Evolutionary conservation across 92 coral and sea anemone species (phyloP), one percentile per base, ranked within the genome.

Genomic region (Anthopleura xanthogrammica): DNA sequence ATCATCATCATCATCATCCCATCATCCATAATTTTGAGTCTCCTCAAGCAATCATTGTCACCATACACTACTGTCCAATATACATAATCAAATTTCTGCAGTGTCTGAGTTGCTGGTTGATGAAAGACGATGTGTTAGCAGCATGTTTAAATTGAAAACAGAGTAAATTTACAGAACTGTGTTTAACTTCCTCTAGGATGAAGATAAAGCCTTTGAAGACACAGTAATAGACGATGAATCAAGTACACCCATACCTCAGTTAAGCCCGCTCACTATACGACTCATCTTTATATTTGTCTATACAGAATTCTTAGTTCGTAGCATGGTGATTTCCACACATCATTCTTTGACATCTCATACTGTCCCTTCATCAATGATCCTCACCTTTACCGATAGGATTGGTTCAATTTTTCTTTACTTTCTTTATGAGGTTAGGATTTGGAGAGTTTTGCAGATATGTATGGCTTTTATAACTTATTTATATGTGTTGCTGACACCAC

Each of bases 241-340:
- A 54, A 64, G 80, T 52, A 70, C 71, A 78, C 41, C 85, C 78
- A 55, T 56, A 50, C 54, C 60, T 43, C 36, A 55, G 50, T n/a
- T 83, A 13, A 80, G 79, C 75, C 88, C 94, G 65, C 92, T 93
- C 17, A 80, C 46, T n/a, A 74, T 92, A n/a, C 93, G 95, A 60
- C 82, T 93, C 54, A 83, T 87, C 12, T 88, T 91, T 29, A 91
- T 93, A 58, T 93, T 93, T 71, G 97, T 93, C 56, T 89, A 87
- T 83, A 93, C 97, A 13, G 95, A 93, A 88, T 88, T 93, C 46
- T 83, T 93, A 39, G 78, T 93, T 23, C 97, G 97, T 42, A 82
- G 91, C 20, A 89, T 93, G 83, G 79, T 57, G 36, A 85, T 93
- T 20, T 84, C 92, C 41, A 89, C 93, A 16, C 75, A 84, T 10